These are phyloP conservation scores for Hypothenemus hampei DNA, from an alignment of 1,140 invertebrate genomes.

Conservation along the genomic window DNA sequence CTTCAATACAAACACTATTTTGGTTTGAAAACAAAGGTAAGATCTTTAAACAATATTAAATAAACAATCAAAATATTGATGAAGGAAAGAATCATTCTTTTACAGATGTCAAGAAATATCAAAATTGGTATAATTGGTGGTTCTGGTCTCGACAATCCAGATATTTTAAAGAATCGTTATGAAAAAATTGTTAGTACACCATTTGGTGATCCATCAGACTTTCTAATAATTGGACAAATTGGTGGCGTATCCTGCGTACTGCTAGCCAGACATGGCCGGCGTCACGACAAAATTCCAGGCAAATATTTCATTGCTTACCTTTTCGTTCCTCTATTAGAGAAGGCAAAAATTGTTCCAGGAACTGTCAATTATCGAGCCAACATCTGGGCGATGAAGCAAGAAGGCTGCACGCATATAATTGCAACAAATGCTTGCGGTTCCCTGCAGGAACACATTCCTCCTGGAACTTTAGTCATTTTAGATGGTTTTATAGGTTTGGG, in stretches of 20 bases:
- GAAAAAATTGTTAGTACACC: slow-evolving; percentile 68
- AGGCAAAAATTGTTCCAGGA: slow-evolving; percentile 4
- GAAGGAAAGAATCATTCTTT: neutral
- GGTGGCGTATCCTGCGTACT: slow-evolving; percentile 73
- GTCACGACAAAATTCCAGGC: slow-evolving; percentile 72
- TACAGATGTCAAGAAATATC: slow-evolving; percentile 1
- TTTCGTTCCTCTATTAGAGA: no score
- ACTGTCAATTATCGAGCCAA: slow-evolving; percentile 95
- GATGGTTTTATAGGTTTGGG: slow-evolving; percentile 95
- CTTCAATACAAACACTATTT: no score
- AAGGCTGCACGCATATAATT: slow-evolving; percentile 88
- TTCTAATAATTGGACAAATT: slow-evolving; percentile 72
- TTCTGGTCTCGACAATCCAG: slow-evolving; percentile 83
- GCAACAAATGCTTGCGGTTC: slow-evolving; percentile 92
- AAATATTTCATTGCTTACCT: no score
- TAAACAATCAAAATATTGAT: no score
- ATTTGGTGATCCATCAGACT: slow-evolving; percentile 83
- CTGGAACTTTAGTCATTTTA: slow-evolving; percentile 84
- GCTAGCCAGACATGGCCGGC: slow-evolving; percentile 83
- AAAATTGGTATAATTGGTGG: slow-evolving; percentile 91
- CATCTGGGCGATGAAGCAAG: slow-evolving; percentile 83
- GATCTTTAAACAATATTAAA: no score
- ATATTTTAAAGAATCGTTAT: slow-evolving; percentile 66
- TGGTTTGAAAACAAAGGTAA: no score
- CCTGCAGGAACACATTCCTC: slow-evolving; percentile 77